These are phyloP conservation scores for Adrianichthys oophorus DNA, from an alignment of 2,797 vertebrate genomes.

Conservation along the genomic window DNA sequence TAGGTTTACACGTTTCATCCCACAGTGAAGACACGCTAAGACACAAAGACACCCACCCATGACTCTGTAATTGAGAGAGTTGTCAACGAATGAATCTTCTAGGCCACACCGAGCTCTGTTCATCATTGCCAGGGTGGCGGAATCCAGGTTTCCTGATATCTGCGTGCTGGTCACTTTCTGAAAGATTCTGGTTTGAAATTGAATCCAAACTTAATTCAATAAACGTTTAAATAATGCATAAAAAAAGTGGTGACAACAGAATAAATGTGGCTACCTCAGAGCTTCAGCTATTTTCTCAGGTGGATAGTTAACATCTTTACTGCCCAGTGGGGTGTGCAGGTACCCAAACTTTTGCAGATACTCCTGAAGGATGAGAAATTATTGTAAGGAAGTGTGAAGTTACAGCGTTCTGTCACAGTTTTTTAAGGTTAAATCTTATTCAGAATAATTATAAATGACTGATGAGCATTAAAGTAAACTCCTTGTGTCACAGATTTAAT, in stretches of 20 bases:
- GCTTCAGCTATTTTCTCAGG: slow-evolving; percentile 73
- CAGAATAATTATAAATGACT: too few relatives aligned
- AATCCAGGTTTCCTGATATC: slow-evolving; percentile 74
- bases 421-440: too few relatives aligned
- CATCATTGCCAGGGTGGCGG: slow-evolving; percentile 77
- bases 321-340: slow-evolving; percentile 75
- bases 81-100: slow-evolving; percentile 79
- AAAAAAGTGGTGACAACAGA: neutral
- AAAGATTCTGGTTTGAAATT: slow-evolving; percentile 72
- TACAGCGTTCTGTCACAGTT: neutral
- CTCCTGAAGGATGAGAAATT: slow-evolving; percentile 56
- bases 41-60: slow-evolving; percentile 69
- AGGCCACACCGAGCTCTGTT: slow-evolving; percentile 83
- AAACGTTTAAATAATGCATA: neutral
- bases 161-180: slow-evolving; percentile 77
- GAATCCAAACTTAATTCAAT: neutral
- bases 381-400: neutral
- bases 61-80: slow-evolving; percentile 74
- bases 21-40: neutral
- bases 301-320: slow-evolving; percentile 45
- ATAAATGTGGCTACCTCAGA: slow-evolving; percentile 65
- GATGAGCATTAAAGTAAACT: too few relatives aligned
- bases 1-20: neutral
- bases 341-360: slow-evolving; percentile 83
- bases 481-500: too few relatives aligned